Base-by-base conservation (phyloP, 35 echinoderm and acorn worm species). In the Strongylocentrotus purpuratus region DNA sequence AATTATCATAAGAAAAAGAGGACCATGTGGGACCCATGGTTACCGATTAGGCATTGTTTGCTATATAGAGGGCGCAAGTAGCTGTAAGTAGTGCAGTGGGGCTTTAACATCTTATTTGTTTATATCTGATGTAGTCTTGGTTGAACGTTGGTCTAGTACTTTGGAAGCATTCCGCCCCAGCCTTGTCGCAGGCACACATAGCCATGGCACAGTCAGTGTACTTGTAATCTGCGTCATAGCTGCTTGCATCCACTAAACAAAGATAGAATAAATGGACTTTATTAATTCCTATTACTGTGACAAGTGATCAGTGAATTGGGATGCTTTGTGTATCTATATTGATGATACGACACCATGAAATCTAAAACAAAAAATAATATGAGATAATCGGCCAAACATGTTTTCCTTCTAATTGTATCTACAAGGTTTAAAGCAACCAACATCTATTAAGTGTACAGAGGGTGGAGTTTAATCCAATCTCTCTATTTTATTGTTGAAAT, bases 151-250 rank as follows among this genome's bases (percentile, higher is more conserved):
- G 45, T 89, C 33, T 89, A 7, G 87, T 89, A 13, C 5, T 20
- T 15, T 46, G 32, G 45, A 96, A 96, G 78, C 96, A 96, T 52
- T 88, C 55, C 5, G 96, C 93, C 11, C 96, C 96, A 20, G 48
- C 47, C 33, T 48, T 94, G 61, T 96, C 96, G 45, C 96, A 96
- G 31, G 94, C 94, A 52, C 96, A 96, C 96, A 96, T 96, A 31
- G 48, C 94, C 33, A 59, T 70, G 2, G 96, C 96, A 58, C 96
- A 96, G 14, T 96, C 55, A 12, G 48, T 61, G 93, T 94, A 96
- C 4, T 12, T 22, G 91, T 93, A 93, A 14, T 58, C 91, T 2
- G 45, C 9, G 4, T 46, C 48, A 32, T 93, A 93, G 14, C 33
- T 32, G 48, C 48, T 58, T 46, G 10, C 91, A 14, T 32, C 91